Evolutionary conservation across 2,888 invertebrate genomes (phyloP), one percentile per base, ranked within the genome.

Genomic region (Zygaena filipendulae): DNA sequence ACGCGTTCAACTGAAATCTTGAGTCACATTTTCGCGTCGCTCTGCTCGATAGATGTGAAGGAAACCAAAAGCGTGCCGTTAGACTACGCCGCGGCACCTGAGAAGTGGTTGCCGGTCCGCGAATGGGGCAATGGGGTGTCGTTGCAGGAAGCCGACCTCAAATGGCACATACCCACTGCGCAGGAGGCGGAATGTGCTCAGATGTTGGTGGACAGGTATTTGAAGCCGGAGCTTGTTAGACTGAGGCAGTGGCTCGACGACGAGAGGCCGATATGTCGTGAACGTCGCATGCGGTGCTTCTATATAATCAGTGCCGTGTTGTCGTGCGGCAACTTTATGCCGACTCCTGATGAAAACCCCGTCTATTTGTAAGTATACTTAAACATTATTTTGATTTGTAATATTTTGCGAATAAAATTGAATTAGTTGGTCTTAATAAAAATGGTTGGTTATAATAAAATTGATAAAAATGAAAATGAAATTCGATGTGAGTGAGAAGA

Each of bases 51-150:
- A 2, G 82, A 84, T 38, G 81, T 88, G 7, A 67, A 79, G 21
- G 86, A 90, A 52, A 83, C 84, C 69, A 67, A 82, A 42, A 87
- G 87, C 52, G 79, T 82, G 1, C 61, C 82, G 0, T 66, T 77
- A 11, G 82, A 86, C 36, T 87, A 85, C 45, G 84, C 85, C 11
- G 71, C 77, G 20, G 86, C 87, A 0, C 77, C 89, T 1, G 77
- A 85, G 32, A 85, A 88, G 32, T 87, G 87, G 70, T 72, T 92
- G 23, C 86, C 91, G 6, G 81, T 92, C 11, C 81, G 85, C 11
- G 88, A 92, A 42, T 97, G 96, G 96, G 95, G 92, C 0, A 81
- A 82, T 33, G 82, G 88, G 0, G 84, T 86, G 10, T 72, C 87
- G 42, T 60, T 90, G 11, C 74, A 86, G 30, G 81, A 86, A 13